Percentiles rank a stretch among this genome's conserved stretches.
Evolutionary conservation across 2,113 vertebrate genomes (phyloP).

Genomic region (Athene noctua): DNA sequence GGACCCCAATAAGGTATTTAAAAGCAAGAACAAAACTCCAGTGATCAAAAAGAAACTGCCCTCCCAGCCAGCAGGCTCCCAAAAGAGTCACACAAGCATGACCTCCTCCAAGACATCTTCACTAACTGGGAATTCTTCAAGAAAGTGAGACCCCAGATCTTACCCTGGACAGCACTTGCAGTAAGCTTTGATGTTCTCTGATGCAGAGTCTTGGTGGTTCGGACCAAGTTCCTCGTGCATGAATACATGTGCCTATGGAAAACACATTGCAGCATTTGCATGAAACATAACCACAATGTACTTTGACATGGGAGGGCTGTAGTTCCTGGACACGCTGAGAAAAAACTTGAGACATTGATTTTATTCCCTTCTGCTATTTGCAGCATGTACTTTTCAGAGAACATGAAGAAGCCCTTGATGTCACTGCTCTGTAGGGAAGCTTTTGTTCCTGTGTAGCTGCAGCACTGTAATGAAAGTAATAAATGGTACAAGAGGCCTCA

Average conservation of each 20-base stretch:
- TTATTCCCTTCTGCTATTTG: not conserved
- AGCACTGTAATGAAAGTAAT: not conserved
- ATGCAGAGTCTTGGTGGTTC: not conserved
- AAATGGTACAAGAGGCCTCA: too few relatives aligned
- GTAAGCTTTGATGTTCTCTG: not conserved
- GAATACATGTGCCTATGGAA: not conserved
- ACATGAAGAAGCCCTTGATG: not conserved
- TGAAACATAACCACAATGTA: not conserved
- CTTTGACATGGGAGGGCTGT: not conserved
- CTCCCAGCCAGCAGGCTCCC: conserved; percentile 63
- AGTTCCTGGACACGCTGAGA: not conserved
- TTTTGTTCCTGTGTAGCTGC: not conserved
- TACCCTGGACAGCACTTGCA: not conserved
- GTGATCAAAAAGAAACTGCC: conserved; percentile 84
- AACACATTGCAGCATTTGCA: not conserved
- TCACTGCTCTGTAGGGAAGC: not conserved
- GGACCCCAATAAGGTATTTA: conserved; percentile 90
- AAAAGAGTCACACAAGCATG: conserved; percentile 59
- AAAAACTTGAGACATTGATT: not conserved
- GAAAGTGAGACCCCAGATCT: conserved; percentile 37
- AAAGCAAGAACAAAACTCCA: conserved; percentile 84
- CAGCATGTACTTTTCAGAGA: not conserved
- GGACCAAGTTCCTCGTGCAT: not conserved
- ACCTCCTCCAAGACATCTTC: conserved; percentile 65
- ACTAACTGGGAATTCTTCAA: conserved; percentile 31